These are phyloP conservation scores for Numenius phaeopus DNA, from an alignment of 2,797 vertebrate species.

Conservation along the genomic window DNA sequence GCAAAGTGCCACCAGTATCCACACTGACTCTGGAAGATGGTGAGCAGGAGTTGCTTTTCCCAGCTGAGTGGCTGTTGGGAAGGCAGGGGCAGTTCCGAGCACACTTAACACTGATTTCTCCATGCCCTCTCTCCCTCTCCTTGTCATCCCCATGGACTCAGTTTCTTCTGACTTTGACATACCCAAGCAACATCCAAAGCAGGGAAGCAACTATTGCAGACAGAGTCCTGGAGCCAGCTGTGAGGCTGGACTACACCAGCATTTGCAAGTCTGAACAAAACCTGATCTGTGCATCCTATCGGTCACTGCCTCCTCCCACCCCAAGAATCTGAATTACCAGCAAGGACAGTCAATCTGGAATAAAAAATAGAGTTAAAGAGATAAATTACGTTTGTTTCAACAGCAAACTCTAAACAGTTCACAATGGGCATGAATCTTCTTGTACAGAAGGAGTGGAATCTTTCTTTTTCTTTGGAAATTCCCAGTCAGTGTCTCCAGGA, in stretches of 20 bases:
- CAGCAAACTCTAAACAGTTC: neutral
- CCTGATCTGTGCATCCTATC: neutral
- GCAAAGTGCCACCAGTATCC: neutral
- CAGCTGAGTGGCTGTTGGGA: neutral
- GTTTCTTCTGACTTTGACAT: neutral
- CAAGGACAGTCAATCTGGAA: neutral
- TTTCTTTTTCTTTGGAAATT: neutral
- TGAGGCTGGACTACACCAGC: neutral
- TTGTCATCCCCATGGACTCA: neutral
- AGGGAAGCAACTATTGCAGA: neutral
- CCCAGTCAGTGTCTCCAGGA: neutral
- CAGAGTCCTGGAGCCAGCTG: neutral
- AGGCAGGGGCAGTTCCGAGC: neutral
- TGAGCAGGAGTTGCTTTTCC: neutral
- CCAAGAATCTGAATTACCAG: neutral
- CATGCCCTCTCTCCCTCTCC: neutral
- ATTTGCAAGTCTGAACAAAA: slow-evolving; percentile 5
- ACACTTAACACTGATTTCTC: neutral
- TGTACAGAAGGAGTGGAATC: neutral
- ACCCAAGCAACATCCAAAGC: neutral
- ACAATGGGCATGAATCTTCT: neutral
- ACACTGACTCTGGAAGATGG: neutral
- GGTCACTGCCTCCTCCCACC: neutral
- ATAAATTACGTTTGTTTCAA: slow-evolving; percentile 25
- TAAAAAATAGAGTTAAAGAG: neutral